Evolutionary conservation across 2,113 vertebrate genomes (phyloP), one percentile per base, ranked within the genome.

Genomic region (Oenanthe melanoleuca): DNA sequence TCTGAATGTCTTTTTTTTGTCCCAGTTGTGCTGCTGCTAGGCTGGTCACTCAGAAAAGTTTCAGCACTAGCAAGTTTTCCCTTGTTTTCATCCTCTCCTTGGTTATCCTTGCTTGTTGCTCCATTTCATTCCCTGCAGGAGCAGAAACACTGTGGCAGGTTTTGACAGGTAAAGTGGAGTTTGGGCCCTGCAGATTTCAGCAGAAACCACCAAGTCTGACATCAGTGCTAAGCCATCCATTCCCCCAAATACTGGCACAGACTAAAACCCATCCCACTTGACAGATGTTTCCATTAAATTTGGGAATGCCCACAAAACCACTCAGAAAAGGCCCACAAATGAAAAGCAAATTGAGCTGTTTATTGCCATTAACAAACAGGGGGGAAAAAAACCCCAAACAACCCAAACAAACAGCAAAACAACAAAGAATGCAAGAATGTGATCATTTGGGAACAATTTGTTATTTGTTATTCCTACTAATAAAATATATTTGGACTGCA

Each of bases 391-490:
- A 28, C 4, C 20, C 20, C 19, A 38, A 31, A 28, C 28, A 57
- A n/a, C 55, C 53, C 78, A 86, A 86, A 61, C 55, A 86, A 64
- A 37, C 45, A 88, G 42, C 65, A 49, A 89, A 94, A 53, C 69
- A 78, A 57, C 38, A 74, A 45, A 60, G 21, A 82, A 56, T 63
- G 8, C 29, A 85, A 89, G 56, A 71, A 81, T 65, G 70, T 72
- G 78, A 57, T 75, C 73, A 85, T 85, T 89, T 93, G 87, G 73
- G 73, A 95, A 57, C 61, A 75, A 64, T 56, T 89, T 1, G 1
- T 78, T 93, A 64, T 91, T 95, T 96, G 85, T 92, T 94, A 65
- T 95, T 94, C 31, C 55, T 93, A 6, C 37, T 50, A 80, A 89
- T 60, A 73, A 72, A 79, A 44, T 72, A 18, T 69, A 6, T 73